These are phyloP conservation scores for Drosophila pullipes DNA, from an alignment of 2,888 invertebrate species.

Conservation along the genomic window DNA sequence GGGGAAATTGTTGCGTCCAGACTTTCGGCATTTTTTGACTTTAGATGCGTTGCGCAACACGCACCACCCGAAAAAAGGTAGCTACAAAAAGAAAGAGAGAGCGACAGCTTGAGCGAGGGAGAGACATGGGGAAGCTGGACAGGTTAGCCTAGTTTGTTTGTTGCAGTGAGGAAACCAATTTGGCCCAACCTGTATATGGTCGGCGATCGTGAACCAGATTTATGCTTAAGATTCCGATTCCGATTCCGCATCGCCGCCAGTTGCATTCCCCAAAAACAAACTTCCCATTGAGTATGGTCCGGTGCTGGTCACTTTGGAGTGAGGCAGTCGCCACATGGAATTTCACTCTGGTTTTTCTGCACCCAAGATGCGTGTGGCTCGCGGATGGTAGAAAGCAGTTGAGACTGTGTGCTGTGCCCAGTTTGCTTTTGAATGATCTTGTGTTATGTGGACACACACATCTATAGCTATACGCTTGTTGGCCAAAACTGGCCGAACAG, in stretches of 20 bases:
- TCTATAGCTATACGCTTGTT: conserved; percentile 6
- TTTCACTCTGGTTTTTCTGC: conserved; percentile 62
- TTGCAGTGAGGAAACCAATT: conserved; percentile 46
- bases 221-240: conserved; percentile 30
- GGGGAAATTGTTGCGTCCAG: conserved; percentile 55
- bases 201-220: conserved; percentile 53
- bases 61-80: conserved; percentile 50
- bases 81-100: not conserved
- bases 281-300: conserved; percentile 43
- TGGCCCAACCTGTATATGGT: conserved; percentile 49
- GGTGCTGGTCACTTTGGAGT: not conserved
- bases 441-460: conserved; percentile 21
- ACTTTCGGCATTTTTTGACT: conserved; percentile 31
- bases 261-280: conserved; percentile 30
- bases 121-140: conserved; percentile 22
- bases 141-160: conserved; percentile 56
- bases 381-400: conserved; percentile 47
- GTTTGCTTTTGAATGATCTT: conserved; percentile 32
- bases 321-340: conserved; percentile 44
- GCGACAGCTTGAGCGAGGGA: not conserved
- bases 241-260: conserved; percentile 44
- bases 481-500: conserved; percentile 52
- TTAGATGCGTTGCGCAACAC: conserved; percentile 50
- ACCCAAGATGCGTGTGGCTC: conserved; percentile 17
- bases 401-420: conserved; percentile 9